Percentiles rank a stretch among this genome's conserved stretches.
Evolutionary conservation across 1,140 invertebrate genomes (phyloP).

Genomic region (Leptonema lineaticorne): DNA sequence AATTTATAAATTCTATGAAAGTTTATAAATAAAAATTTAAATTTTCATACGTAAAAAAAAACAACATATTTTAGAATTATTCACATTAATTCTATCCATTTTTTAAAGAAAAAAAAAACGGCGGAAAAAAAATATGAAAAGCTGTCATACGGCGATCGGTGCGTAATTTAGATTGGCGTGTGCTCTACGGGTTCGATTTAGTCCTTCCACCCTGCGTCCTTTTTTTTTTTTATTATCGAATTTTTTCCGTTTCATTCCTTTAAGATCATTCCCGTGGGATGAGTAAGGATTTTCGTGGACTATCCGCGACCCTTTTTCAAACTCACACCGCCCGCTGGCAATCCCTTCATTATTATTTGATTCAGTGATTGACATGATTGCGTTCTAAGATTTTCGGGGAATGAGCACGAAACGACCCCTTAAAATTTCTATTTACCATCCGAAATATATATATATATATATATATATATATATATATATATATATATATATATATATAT

Average conservation of each 20-base stretch:
- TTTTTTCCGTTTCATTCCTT: no score
- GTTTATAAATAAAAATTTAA: no score
- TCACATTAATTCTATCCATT: no score
- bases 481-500: no score
- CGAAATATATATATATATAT: no score
- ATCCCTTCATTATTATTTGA: slow-evolving; percentile 42
- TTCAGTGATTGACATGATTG: slow-evolving; percentile 42
- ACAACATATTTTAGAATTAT: no score
- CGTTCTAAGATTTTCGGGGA: slow-evolving; percentile 18
- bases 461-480: no score
- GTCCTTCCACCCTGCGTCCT: neutral
- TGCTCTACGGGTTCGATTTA: neutral
- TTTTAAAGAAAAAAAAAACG: no score
- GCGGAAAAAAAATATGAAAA: slow-evolving; percentile 36
- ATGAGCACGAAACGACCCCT: neutral
- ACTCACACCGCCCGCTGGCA: slow-evolving; percentile 13
- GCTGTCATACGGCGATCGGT: slow-evolving; percentile 40
- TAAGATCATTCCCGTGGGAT: slow-evolving; percentile 3
- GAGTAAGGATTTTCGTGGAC: neutral
- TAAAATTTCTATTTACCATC: no score
- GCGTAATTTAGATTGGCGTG: slow-evolving; percentile 40
- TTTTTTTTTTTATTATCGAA: no score
- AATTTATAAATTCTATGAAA: no score
- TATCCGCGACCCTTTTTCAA: neutral
- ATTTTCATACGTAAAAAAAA: no score